These are phyloP conservation scores for Thamnophis sirtalis DNA, from an alignment of 2,113 vertebrate species.

Conservation along the genomic window DNA sequence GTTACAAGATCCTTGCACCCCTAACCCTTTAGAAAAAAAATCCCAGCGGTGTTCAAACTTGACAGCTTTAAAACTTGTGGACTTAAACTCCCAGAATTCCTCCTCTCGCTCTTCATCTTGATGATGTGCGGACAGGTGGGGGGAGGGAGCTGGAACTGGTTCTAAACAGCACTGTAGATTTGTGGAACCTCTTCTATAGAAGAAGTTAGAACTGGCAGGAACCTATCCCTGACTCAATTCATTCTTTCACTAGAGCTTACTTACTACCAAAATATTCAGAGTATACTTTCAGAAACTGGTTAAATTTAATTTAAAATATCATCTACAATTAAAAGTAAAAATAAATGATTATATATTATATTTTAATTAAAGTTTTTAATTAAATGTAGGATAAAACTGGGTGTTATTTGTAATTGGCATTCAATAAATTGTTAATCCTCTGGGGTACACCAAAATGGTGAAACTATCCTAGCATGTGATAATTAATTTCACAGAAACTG, in stretches of 20 bases:
- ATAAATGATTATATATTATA: background rate
- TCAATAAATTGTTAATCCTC: background rate
- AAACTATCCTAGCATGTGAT: background rate
- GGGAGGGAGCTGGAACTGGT: no score
- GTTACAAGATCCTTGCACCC: no score
- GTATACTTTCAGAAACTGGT: background rate
- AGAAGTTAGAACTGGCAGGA: no score
- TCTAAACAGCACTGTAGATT: no score
- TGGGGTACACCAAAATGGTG: background rate
- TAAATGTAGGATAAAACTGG: background rate
- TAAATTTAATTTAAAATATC: conserved; percentile 20
- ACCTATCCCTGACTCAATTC: no score
- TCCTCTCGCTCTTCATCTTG: no score
- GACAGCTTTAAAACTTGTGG: no score
- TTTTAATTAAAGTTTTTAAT: conserved; percentile 6
- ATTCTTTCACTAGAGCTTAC: conserved; percentile 1
- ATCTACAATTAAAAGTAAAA: background rate
- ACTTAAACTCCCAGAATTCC: no score
- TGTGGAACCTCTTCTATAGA: no score
- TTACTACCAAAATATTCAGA: background rate
- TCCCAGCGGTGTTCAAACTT: no score
- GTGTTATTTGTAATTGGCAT: background rate
- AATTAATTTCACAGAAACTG: background rate
- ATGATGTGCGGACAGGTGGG: no score
- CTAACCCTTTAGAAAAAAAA: no score